Evolutionary conservation across 2,797 vertebrate genomes (phyloP).

Genomic region (Sciurus carolinensis): DNA sequence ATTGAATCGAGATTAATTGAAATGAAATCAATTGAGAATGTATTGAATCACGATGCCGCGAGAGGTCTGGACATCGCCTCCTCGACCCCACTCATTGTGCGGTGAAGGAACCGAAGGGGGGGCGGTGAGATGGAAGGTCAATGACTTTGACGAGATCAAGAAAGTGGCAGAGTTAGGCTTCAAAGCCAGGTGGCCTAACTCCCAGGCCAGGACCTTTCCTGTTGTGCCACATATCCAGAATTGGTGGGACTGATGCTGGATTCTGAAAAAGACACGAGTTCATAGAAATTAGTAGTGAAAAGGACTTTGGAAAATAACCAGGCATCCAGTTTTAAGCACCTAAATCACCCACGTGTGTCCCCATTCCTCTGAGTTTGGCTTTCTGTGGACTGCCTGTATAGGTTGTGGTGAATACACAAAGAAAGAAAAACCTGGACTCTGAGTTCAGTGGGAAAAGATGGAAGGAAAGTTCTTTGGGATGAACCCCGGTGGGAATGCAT

Average conservation of each 20-base stretch:
- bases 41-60: conserved; percentile 65
- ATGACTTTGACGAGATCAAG: neutral
- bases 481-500: neutral
- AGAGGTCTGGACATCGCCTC: conserved; percentile 50
- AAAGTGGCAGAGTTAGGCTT: neutral
- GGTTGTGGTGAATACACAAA: neutral
- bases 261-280: neutral
- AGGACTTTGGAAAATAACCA: neutral
- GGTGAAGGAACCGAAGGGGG: neutral
- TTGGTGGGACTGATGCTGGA: neutral
- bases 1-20: conserved; percentile 79
- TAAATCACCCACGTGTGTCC: neutral
- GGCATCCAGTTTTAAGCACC: neutral
- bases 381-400: neutral
- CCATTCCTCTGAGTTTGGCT: neutral
- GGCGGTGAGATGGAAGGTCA: neutral
- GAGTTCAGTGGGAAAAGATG: neutral
- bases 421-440: neutral
- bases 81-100: neutral
- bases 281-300: neutral
- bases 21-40: conserved; percentile 78
- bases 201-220: neutral
- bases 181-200: neutral
- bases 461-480: neutral
- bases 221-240: neutral